Base-by-base conservation (phyloP, 2,888 invertebrate species). In the Eumacrocentrus americanus region DNA sequence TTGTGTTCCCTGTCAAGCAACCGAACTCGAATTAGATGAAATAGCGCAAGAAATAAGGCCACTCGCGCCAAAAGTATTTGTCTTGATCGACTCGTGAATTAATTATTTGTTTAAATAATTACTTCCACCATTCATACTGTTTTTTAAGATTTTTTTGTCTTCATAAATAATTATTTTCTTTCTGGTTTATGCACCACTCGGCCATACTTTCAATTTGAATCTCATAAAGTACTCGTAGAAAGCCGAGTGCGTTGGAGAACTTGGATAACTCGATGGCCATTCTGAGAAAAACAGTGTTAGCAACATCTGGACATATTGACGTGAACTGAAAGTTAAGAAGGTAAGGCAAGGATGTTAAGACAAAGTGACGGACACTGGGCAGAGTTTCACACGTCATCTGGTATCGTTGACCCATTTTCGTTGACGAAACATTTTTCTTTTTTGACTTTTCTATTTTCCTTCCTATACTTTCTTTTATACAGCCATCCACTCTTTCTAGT, bases 301-400 rank as follows among this genome's bases (percentile, higher is more conserved):
- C 16, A 47, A 16, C 55, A 56, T 56, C 46, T 56, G 55, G 55
- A 20, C 16, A 44, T 35, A 37, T 51, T 52, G 44, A 51, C 29
- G 51, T 16, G 23, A 35, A n/a, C 16, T 14, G 11, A 47, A 58
- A 52, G 52, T 58, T 58, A 12, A 34, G 44, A 52, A 42, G 46
- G 18, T 25, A 34, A 16, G 23, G n/a, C 25, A 20, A 46, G 35
- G 9, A 55, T 55, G 55, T 55, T 55, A 35, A 55, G 29, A 55
- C 14, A 23, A 18, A n/a, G 16, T 25, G 22, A 12, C 16, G 25
- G n/a, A 22, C 14, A 16, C 42, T 16, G 20, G 7, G 42, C 6
- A 9, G 29, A 44, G 37, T 40, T 40, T 58, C 44, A 40, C 37
- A 23, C 16, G 55, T 44, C 47, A 56, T 22, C 38, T 56, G 55